A percentile compares a stretch with the other conserved stretches of the same genome.
Evolutionary conservation across 2,797 vertebrate genomes (phyloP).

Genomic region (Helarctos malayanus): DNA sequence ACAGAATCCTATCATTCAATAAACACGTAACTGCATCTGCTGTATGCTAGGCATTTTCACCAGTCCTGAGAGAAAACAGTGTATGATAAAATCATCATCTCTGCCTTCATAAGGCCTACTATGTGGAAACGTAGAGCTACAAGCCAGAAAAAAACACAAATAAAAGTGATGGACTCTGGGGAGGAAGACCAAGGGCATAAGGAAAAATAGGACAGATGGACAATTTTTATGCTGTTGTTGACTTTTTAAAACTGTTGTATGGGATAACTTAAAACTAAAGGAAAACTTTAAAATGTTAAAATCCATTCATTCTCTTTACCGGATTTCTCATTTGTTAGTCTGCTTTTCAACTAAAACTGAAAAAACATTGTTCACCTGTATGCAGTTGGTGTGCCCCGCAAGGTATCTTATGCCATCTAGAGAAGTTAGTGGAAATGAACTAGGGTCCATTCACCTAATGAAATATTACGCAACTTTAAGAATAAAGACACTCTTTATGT

Average conservation of each 20-base stretch:
- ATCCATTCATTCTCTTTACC: background rate
- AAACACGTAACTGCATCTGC: background rate
- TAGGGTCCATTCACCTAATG: background rate
- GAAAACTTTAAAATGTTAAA: background rate
- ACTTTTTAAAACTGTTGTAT: background rate
- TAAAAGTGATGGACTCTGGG: background rate
- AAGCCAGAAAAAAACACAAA: background rate
- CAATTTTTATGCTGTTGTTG: background rate
- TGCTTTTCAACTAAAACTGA: background rate
- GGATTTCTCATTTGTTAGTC: background rate
- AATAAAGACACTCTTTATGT: background rate
- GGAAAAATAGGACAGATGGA: background rate
- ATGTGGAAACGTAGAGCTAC: background rate
- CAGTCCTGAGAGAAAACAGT: background rate
- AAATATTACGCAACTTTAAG: background rate
- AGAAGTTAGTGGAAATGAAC: background rate
- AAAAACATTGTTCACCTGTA: background rate
- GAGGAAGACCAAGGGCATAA: background rate
- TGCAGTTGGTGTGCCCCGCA: background rate
- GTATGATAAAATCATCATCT: background rate
- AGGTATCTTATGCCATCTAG: background rate
- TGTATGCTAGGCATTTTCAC: background rate
- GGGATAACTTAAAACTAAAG: background rate
- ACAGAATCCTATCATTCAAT: background rate
- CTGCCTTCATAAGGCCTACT: background rate